phyloP scores from a whole-genome alignment of 2,797 vertebrate species.

The Chloroceryle inda region DNA sequence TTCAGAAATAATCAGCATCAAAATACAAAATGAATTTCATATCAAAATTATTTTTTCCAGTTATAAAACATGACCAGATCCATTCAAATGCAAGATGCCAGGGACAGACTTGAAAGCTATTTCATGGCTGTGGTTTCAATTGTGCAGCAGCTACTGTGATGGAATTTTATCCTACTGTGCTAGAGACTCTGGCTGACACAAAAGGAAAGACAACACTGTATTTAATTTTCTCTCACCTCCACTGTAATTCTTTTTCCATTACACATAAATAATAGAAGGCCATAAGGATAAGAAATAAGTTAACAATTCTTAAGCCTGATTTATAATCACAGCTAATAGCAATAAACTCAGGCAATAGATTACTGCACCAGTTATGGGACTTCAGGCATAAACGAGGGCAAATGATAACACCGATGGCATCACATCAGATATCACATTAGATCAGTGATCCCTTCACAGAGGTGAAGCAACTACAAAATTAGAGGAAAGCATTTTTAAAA shows the following conservation, averaged over 20 bases:
- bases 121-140: conserved; percentile 51
- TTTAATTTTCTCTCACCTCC: conserved; percentile 43
- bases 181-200: background rate
- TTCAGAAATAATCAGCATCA: conserved; percentile 38
- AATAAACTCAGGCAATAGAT: background rate
- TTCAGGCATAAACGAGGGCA: background rate
- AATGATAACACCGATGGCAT: background rate
- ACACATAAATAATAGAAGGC: conserved; percentile 7
- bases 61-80: background rate
- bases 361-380: background rate
- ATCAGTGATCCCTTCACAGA: background rate
- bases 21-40: conserved; percentile 1
- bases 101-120: conserved; percentile 21
- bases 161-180: conserved; percentile 32
- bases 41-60: conserved; percentile 8
- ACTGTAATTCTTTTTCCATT: conserved; percentile 30
- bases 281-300: conserved; percentile 17
- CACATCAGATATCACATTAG: background rate
- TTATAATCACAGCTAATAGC: conserved; percentile 5
- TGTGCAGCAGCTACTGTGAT: background rate
- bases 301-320: background rate
- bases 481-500: background rate
- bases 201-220: background rate
- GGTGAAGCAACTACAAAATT: background rate
- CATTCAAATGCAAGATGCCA: background rate